Evolutionary conservation across 2,113 vertebrate species (phyloP), one percentile per base, ranked within the genome.

Genomic region (Triplophysa tibetana): DNA sequence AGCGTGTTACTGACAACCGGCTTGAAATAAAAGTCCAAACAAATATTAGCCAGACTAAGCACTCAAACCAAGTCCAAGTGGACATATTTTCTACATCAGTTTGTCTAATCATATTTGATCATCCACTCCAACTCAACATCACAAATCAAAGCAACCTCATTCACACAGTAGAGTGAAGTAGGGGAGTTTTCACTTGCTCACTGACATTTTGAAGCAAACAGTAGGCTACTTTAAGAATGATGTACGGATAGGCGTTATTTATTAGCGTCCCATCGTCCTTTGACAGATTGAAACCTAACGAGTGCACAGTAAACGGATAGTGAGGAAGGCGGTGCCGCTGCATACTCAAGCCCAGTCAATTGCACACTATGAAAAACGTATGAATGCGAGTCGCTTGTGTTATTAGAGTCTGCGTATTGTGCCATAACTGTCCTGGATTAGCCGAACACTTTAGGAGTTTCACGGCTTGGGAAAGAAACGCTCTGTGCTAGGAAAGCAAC

Each of bases 201-300:
- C 52, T 66, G 61, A 56, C 62, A 58, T 17, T 75, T 75, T 74
- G 17, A 75, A 74, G 62, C 50, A 61, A 61, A 33, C 58, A 21
- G 29, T 1, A 16, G 60, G 33, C 33, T 38, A 38, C 43, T 76
- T 76, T 50, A 23, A 5, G 41, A 75, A 75, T 75, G 54, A 69
- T 48, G 79, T 81, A 81, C 62, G 75, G 79, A 81, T 81, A 66
- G 70, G 29, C 24, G 38, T 33, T 68, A 69, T 81, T 81, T 81
- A 81, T 68, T 48, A 19, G 38, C 16, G 21, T n/a, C 63, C 54
- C 70, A 60, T 81, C 79, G 21, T 66, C 38, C 52, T 26, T 29
- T 81, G 79, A 81, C 79, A 68, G 79, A 58, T 81, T 72, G 70
- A 62, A 81, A 62, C 64, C 52, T 16, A 24, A 81, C 76, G 24